phyloP scores from a whole-genome alignment of 2,888 invertebrate species.

The Podabrus alpinus region DNA sequence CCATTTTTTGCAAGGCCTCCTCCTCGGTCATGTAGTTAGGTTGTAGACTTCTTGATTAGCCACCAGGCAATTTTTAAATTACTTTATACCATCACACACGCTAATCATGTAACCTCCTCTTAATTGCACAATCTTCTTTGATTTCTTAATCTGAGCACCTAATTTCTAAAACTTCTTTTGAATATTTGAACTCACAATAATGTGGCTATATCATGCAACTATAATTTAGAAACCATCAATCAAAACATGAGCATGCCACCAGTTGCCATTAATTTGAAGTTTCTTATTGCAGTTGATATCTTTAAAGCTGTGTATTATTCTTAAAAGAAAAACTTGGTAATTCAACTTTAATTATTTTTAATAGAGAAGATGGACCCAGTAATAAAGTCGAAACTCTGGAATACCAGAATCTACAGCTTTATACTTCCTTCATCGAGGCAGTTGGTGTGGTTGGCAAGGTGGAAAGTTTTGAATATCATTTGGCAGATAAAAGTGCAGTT shows the following conservation, averaged over 20 bases:
- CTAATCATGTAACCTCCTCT: neutral
- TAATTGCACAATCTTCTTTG: neutral
- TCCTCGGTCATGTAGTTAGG: neutral
- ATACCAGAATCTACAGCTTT: too few relatives aligned
- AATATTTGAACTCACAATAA: neutral
- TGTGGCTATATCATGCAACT: neutral
- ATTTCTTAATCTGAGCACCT: neutral
- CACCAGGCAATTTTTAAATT: neutral
- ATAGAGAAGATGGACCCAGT: too few relatives aligned
- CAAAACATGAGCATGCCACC: neutral
- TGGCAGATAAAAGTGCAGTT: too few relatives aligned
- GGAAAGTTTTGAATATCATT: too few relatives aligned
- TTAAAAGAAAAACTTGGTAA: neutral
- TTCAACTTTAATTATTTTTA: neutral
- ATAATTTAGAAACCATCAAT: neutral
- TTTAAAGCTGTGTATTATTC: too few relatives aligned
- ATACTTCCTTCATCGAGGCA: too few relatives aligned
- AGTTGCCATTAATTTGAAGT: neutral
- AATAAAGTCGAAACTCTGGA: too few relatives aligned
- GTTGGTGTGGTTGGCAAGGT: too few relatives aligned
- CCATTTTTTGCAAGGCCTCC: neutral
- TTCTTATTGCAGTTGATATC: neutral
- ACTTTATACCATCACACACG: neutral
- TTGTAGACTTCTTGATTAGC: neutral
- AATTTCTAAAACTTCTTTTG: neutral